Percentiles rank a stretch among this genome's conserved stretches.
Evolutionary conservation across 2,797 vertebrate genomes (phyloP).

Genomic region (Hemibagrus guttatus): DNA sequence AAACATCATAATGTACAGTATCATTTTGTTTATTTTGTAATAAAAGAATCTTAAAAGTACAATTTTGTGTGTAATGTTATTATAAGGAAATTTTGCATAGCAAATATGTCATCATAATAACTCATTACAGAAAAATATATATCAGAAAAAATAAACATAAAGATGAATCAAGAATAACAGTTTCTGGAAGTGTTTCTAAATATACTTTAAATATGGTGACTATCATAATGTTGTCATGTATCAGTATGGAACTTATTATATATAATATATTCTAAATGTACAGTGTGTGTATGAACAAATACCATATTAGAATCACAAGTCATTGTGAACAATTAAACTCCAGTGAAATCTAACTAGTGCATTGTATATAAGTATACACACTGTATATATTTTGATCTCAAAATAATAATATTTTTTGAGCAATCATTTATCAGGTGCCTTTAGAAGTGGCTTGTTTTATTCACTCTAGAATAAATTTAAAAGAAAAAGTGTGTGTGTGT

Average conservation of each 20-base stretch:
- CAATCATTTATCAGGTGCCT: background rate
- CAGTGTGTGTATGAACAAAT: background rate
- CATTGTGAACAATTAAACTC: background rate
- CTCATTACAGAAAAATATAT: background rate
- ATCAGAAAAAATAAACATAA: background rate
- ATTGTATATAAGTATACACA: background rate
- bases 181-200: slow-evolving; percentile 11
- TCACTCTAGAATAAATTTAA: background rate
- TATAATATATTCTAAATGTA: background rate
- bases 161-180: slow-evolving; percentile 15
- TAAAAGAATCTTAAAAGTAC: slow-evolving; percentile 62
- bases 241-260: background rate
- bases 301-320: background rate
- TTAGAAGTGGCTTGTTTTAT: background rate
- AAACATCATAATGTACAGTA: slow-evolving; percentile 23
- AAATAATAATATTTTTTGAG: background rate
- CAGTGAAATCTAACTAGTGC: background rate
- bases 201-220: background rate
- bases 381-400: no score
- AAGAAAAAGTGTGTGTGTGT: no score
- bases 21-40: slow-evolving; percentile 67
- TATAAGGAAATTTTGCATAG: background rate
- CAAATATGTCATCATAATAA: background rate
- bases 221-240: background rate
- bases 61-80: slow-evolving; percentile 57